A percentile compares a stretch with the other conserved stretches of the same genome.
Evolutionary conservation across 1,140 invertebrate species (phyloP).

Genomic region (Nomia melanderi): DNA sequence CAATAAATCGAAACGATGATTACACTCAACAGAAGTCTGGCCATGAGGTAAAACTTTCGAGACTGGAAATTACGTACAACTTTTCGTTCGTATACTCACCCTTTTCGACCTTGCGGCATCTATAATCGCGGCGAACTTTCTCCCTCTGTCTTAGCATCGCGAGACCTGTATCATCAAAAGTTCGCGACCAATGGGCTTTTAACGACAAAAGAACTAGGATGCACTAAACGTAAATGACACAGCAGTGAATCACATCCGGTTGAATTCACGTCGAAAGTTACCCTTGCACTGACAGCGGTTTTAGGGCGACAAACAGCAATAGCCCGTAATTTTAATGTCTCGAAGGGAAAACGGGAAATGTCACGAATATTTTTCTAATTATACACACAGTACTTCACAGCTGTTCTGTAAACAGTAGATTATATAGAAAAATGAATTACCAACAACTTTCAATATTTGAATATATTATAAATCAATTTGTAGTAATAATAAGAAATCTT

Average conservation of each 20-base stretch:
- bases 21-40: not conserved
- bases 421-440: no score
- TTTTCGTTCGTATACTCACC: not conserved
- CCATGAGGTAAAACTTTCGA: constrained; percentile 6
- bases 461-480: no score
- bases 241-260: constrained; percentile 52
- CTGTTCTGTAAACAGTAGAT: no score
- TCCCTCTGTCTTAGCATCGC: constrained; percentile 46
- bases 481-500: no score
- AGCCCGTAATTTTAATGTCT: not conserved
- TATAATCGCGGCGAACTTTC: constrained; percentile 44
- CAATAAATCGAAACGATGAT: not conserved
- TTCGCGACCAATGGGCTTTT: not conserved
- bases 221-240: not conserved
- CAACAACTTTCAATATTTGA: no score
- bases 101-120: constrained; percentile 37
- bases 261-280: constrained; percentile 8
- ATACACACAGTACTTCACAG: no score
- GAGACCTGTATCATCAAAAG: constrained; percentile 27
- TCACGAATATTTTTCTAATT: not conserved
- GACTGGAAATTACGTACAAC: constrained; percentile 9
- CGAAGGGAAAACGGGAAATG: not conserved
- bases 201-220: not conserved
- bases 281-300: not conserved
- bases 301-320: not conserved